These are phyloP conservation scores for Hydractinia symbiolongicarpus DNA, from an alignment of 30 jellyfish, hydroid and myxozoan genomes.

Conservation along the genomic window DNA sequence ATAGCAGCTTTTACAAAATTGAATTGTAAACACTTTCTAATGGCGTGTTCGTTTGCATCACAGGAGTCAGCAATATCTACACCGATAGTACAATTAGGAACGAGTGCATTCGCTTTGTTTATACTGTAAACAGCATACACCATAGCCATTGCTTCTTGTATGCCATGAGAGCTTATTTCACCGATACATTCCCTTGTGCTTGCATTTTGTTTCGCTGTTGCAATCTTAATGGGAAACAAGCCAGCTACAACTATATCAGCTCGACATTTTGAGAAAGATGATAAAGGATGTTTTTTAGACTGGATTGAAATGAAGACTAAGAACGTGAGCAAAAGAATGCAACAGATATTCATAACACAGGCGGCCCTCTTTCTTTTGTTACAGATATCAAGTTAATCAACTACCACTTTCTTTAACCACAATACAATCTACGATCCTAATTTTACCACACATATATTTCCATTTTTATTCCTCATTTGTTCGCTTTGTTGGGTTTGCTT, in stretches of 20 bases:
- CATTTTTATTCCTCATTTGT: too few relatives aligned
- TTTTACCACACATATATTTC: too few relatives aligned
- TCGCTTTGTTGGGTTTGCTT: too few relatives aligned
- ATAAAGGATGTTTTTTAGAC: neutral
- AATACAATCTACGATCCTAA: too few relatives aligned
- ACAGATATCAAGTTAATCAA: too few relatives aligned
- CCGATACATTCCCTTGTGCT: neutral
- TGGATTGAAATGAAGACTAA: neutral
- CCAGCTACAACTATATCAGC: neutral
- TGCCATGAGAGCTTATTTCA: constrained; percentile 15
- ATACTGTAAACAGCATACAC: constrained; percentile 45
- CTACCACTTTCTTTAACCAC: too few relatives aligned
- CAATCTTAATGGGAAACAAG: neutral
- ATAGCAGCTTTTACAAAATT: constrained; percentile 22
- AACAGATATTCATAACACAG: too few relatives aligned
- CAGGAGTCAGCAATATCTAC: constrained; percentile 45
- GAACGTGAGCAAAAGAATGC: neutral
- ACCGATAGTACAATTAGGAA: constrained; percentile 40
- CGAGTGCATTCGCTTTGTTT: constrained; percentile 18
- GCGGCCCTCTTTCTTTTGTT: too few relatives aligned
- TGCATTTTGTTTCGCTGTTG: neutral
- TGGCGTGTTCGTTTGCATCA: constrained; percentile 29
- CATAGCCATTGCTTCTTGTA: constrained; percentile 55
- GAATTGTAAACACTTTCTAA: constrained; percentile 16
- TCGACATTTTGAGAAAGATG: neutral